Base-by-base conservation (phyloP, 2,797 vertebrate species). In the Muscicapa striata region DNA sequence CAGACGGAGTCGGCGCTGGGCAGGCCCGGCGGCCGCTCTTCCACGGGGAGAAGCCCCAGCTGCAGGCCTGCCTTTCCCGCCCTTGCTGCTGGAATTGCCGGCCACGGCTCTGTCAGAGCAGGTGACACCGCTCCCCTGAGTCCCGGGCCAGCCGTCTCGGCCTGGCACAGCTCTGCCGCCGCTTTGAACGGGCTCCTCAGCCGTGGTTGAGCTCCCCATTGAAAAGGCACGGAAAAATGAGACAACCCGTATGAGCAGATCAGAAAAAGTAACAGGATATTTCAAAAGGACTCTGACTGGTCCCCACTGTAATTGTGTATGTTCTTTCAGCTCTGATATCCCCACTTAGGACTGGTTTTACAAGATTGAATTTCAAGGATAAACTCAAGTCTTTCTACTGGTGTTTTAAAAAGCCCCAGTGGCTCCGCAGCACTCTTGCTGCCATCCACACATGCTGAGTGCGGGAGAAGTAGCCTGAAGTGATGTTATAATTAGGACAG, bases 401-500 rank as follows among this genome's bases (percentile, higher is more conserved):
- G 68, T 69, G 48, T 78, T 73, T 69, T 29, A 59, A 69, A 88
- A 83, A 78, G 30, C 62, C 45, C 55, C 18, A 1, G 29, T 90
- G 78, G 58, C 61, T 75, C 69, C 52, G 43, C 41, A 20, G 63
- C 48, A 14, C 38, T 14, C 41, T 63, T 21, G 48, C 85, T 90
- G 76, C 49, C 32, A n/a, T 78, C 58, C 43, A 8, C 38, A 7
- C 17, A 0, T 2, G 29, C 61, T 54, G 69, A 87, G 58, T 24
- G 36, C 30, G 3, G 54, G 23, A 64, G 58, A 59, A 90, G 87
- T 85, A 93, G 94, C 95, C 97, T 76, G 89, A 90, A 96, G 94
- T 96, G 93, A 68, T 96, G 90, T 95, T 97, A 86, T 93, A 92
- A 86, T 94, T 89, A 70, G 84, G 68, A 24, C 27, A 36, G 86